Evolutionary conservation across 1,140 invertebrate genomes (phyloP), one percentile per base, ranked within the genome.

Genomic region (Odontomachus brunneus): DNA sequence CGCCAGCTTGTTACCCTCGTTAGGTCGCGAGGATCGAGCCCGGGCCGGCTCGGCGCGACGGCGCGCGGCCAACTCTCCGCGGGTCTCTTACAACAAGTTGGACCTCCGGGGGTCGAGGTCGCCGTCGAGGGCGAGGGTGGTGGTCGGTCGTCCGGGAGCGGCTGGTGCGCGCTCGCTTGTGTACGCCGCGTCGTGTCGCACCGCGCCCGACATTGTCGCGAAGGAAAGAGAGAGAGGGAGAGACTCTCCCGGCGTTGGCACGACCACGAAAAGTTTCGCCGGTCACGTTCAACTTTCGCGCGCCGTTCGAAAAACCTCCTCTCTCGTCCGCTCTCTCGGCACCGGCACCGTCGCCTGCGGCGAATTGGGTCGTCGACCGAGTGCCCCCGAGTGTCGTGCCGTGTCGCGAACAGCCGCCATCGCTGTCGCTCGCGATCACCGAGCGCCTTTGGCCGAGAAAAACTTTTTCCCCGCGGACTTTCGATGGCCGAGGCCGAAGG

Each of bases 281-380:
- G 91, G 90, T 91, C 91, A 91, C 90, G 88, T 91, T 91, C 88
- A 91, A 92, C 91, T 92, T 91, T 91, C 91, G 89, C 91, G 89
- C 91, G 88, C 75, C 85, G 89, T 90, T 91, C 86, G 87, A 88
- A 91, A 91, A 91, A 91, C 84, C 82, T 57, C 29, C 22, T 55
- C 63, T 57, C 59, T 29, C 22, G 14, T 33, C 57, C 53, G 11
- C 63, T 57, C 63, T 17, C 51, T 57, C 63, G 38, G 9, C 38
- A 44, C 22, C 29, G 19, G 22, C 29, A 69, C 26, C 51, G 63
- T 53, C 75, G n/a, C n/a, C n/a, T n/a, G n/a, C n/a, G n/a, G 49
- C 87, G 84, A 92, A 91, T 89, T 91, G 82, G 91, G 91, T 91
- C 91, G 90, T 84, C 89, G 90, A 91, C 91, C 91, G 88, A 88